Percentiles rank a stretch among this genome's conserved stretches.
Conservation (phyloP, 2,113 vertebrate genomes). For the Nothocercus nigrocapillus region DNA sequence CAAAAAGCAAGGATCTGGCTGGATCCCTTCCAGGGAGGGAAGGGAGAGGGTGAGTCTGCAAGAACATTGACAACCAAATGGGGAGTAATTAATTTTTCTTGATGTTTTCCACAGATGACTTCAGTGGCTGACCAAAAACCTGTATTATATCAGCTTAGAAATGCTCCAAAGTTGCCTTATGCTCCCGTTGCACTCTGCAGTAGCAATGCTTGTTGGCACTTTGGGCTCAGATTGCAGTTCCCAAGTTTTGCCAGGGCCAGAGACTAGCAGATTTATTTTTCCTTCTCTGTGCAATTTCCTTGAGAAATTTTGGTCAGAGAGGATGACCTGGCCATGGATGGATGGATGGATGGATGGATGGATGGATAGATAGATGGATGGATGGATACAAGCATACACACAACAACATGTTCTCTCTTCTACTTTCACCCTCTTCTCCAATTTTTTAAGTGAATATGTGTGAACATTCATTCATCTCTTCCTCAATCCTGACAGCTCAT, state of each 20-base stretch:
- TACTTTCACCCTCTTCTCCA: background rate
- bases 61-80: background rate
- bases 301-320: background rate
- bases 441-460: background rate
- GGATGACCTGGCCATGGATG: background rate
- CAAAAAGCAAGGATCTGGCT: background rate
- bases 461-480: background rate
- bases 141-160: background rate
- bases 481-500: constrained; percentile 12
- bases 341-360: background rate
- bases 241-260: background rate
- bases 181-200: background rate
- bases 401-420: background rate
- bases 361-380: background rate
- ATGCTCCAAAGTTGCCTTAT: background rate
- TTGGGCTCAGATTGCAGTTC: background rate
- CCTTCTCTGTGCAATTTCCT: background rate
- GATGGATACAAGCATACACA: background rate
- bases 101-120: background rate
- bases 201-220: background rate
- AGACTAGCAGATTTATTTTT: background rate
- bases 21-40: background rate
- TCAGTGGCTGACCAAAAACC: background rate
- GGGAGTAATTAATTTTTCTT: background rate
- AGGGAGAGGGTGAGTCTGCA: background rate